Conservation (phyloP, 2,113 vertebrate species). For the Origma solitaria region DNA sequence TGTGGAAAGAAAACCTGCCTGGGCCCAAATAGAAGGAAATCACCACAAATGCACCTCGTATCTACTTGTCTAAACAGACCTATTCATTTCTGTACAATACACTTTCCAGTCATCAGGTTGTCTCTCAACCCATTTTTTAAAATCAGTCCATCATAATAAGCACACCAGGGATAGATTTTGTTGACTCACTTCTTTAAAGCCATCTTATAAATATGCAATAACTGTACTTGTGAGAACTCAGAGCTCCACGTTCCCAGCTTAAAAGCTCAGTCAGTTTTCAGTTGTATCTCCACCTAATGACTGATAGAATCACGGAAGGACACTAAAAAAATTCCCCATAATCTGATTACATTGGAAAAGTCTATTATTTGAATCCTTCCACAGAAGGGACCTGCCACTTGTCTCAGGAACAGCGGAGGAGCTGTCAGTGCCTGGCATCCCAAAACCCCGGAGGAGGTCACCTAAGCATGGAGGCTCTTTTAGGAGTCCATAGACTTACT, state of each 20-base stretch:
- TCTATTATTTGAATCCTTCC: background rate
- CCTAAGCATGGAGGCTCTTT: background rate
- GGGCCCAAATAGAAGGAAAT: conserved; percentile 66
- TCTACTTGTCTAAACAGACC: conserved; percentile 58
- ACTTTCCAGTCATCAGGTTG: conserved; percentile 25
- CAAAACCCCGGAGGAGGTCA: background rate
- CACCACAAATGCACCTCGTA: conserved; percentile 53
- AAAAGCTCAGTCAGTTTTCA: background rate
- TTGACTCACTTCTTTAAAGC: conserved; percentile 48
- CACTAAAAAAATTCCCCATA: background rate
- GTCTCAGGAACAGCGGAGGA: background rate
- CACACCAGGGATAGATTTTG: background rate
- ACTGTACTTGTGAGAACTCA: background rate
- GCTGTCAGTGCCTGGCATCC: background rate
- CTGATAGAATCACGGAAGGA: background rate
- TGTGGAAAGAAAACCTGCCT: conserved; percentile 65
- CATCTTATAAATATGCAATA: conserved; percentile 43
- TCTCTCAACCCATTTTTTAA: background rate
- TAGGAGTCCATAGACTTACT: background rate
- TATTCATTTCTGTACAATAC: conserved; percentile 59
- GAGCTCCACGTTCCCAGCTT: background rate
- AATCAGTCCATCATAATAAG: conserved; percentile 38
- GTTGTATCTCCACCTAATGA: background rate
- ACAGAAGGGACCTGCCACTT: background rate
- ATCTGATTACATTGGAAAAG: background rate